These are phyloP conservation scores for Ostrea edulis DNA, from an alignment of 1,140 invertebrate species.

Conservation along the genomic window DNA sequence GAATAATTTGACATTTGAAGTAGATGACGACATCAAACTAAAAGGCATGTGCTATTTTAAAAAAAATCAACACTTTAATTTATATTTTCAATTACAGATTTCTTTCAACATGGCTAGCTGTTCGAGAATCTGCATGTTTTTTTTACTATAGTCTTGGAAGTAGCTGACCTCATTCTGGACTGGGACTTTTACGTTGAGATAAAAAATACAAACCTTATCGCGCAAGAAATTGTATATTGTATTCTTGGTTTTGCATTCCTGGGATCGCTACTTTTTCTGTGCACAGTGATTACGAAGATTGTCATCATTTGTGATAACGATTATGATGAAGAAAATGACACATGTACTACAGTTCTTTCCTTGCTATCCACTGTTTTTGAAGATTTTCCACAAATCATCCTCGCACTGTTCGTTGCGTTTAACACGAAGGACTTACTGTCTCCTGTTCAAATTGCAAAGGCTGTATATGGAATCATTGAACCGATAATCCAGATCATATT, in stretches of 20 bases:
- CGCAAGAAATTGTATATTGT: neutral
- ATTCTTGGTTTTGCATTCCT: neutral
- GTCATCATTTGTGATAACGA: neutral
- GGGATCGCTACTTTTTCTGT: neutral
- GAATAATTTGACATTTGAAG: no score
- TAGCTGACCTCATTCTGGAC: neutral
- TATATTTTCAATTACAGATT: no score
- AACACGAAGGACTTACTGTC: neutral
- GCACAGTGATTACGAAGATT: neutral
- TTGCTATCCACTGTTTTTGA: neutral
- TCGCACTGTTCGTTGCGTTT: neutral
- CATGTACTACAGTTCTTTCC: neutral
- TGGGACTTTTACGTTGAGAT: slow-evolving; percentile 16
- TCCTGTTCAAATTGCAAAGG: neutral
- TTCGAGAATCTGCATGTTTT: neutral
- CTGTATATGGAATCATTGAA: neutral
- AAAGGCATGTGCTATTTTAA: no score
- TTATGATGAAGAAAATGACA: neutral
- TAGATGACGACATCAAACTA: no score
- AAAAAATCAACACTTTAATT: no score
- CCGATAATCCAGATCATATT: neutral
- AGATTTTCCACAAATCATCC: neutral
- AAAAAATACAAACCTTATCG: neutral
- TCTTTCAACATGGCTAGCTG: neutral
- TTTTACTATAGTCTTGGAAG: neutral